phyloP scores from a whole-genome alignment of 1,140 invertebrate species.

The Ceratitis capitata region DNA sequence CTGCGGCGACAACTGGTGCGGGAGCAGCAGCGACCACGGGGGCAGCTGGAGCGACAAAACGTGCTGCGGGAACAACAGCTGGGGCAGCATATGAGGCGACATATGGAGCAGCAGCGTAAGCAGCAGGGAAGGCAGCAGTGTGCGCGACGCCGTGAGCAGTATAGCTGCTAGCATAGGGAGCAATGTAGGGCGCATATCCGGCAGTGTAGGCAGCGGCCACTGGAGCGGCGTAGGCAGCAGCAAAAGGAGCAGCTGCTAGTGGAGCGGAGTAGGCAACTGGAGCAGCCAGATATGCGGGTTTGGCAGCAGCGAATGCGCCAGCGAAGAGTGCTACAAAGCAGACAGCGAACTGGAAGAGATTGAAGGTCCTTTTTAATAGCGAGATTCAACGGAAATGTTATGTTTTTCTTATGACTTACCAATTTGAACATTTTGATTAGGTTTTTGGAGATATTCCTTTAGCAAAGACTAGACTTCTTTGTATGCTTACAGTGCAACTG shows the following conservation, averaged over 20 bases:
- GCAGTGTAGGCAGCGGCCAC: constrained; percentile 46
- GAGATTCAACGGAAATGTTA: background rate
- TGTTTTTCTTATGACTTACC: background rate
- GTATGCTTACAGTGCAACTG: background rate
- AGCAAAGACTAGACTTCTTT: background rate
- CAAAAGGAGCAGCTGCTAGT: constrained; percentile 50
- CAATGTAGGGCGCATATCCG: constrained; percentile 49
- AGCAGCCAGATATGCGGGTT: constrained; percentile 23
- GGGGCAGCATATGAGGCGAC: constrained; percentile 48
- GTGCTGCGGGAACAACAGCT: constrained; percentile 42
- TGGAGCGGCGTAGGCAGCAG: constrained; percentile 45
- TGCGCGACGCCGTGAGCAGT: constrained; percentile 46
- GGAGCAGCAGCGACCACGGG: constrained; percentile 46
- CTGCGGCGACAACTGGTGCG: constrained; percentile 44
- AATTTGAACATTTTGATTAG: constrained; percentile 42
- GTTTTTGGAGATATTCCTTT: background rate
- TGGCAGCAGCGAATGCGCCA: constrained; percentile 46
- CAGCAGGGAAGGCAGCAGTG: constrained; percentile 38
- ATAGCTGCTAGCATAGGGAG: constrained; percentile 48
- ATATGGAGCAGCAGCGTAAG: constrained; percentile 54
- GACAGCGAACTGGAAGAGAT: constrained; percentile 24
- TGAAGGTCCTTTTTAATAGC: background rate
- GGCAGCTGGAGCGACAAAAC: constrained; percentile 36
- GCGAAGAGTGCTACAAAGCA: constrained; percentile 53
- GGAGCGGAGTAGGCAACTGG: constrained; percentile 46